Base-by-base conservation (phyloP, 2,113 vertebrate species). In the Takifugu bimaculatus region DNA sequence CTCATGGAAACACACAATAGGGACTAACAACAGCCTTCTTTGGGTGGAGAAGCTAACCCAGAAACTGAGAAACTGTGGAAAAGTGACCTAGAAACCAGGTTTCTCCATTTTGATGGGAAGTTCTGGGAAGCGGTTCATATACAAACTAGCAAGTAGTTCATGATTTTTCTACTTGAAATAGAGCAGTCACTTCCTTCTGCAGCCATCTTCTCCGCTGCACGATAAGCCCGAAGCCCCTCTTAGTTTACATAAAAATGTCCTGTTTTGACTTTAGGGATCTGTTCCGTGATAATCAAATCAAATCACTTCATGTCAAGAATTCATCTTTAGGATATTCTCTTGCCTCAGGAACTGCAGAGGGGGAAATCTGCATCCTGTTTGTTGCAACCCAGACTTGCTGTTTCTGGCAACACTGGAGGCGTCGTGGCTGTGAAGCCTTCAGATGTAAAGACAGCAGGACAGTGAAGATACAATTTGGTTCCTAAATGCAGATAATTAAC, bases 181-280 rank as follows among this genome's bases (percentile, higher is more conserved):
- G 20, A 20, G 20, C 20, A 20, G 20, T 20, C 20, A 20, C 20
- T 20, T 20, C 20, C 20, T 20, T 20, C 20, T 20, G 20, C 20
- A 20, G 20, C 20, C 20, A 20, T 20, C 20, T 20, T 20, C 20
- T 20, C 9, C 9, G 11, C 35, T 67, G 56, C 44, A 78, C 52
- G n/a, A 54, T 43, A 26, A 72, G 54, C 62, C 62, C 29, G 32
- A 13, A 65, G 65, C 54, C 2, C 15, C 42, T 61, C 45, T 3
- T 49, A 20, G 44, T 75, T 57, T 57, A 39, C 48, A 20, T 54
- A 20, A 54, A 61, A 32, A 69, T 53, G 26, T 52, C 44, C 20
- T 25, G 27, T 11, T 72, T 57, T 80, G 69, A 84, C 60, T 70
- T 68, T 54, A 50, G 35, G 20, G 55, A 59, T 54, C 28, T 65